Evolutionary conservation across 1,140 invertebrate genomes (phyloP).

Genomic region (Tribolium castaneum): DNA sequence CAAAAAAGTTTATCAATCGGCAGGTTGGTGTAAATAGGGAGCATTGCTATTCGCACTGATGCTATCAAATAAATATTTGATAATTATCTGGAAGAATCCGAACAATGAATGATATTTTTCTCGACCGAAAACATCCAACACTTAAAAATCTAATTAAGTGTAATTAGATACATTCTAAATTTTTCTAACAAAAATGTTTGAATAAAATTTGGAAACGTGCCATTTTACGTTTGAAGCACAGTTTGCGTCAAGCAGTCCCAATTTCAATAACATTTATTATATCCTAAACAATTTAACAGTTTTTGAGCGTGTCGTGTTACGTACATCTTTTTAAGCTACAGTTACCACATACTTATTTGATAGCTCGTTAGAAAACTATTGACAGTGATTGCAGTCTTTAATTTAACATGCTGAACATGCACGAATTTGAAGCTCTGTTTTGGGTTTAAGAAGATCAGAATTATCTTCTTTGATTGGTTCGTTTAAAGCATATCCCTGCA

Average conservation of each 20-base stretch:
- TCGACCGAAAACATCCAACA: neutral
- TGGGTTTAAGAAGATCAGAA: constrained; percentile 50
- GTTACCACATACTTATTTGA: constrained; percentile 38
- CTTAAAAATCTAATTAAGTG: neutral
- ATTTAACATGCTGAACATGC: constrained; percentile 53
- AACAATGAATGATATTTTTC: constrained; percentile 7
- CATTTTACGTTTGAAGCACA: too few relatives aligned
- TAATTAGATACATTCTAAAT: too few relatives aligned
- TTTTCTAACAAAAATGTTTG: too few relatives aligned
- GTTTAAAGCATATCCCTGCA: constrained; percentile 52
- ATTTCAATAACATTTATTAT: neutral
- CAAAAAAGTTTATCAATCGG: neutral
- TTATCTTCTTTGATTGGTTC: constrained; percentile 51
- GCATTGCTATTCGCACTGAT: neutral
- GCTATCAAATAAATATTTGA: constrained; percentile 23
- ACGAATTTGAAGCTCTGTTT: constrained; percentile 50
- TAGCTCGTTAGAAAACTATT: constrained; percentile 43
- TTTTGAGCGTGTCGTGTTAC: constrained; percentile 41
- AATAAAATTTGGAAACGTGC: too few relatives aligned
- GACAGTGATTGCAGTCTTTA: constrained; percentile 40
- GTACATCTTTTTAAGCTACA: constrained; percentile 28
- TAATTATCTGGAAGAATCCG: neutral
- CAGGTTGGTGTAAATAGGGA: neutral
- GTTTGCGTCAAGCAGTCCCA: neutral
- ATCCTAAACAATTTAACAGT: constrained; percentile 32